These are phyloP conservation scores for Arizona elegans DNA, from an alignment of 2,113 vertebrate genomes.

Conservation along the genomic window DNA sequence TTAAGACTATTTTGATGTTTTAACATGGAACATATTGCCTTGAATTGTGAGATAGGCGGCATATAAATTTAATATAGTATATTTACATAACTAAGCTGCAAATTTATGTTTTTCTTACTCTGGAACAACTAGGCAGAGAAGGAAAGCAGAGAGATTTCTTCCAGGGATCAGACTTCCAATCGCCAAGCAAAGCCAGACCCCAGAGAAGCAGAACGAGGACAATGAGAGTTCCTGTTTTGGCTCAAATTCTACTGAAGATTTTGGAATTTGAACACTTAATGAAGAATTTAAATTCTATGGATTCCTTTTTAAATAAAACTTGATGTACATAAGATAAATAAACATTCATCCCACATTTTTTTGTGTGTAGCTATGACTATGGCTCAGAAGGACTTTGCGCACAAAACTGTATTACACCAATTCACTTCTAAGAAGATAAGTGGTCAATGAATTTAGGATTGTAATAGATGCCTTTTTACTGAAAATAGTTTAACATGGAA, in stretches of 20 bases:
- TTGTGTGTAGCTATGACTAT: not conserved
- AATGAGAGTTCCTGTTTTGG: not conserved
- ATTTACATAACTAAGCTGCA: not conserved
- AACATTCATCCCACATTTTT: not conserved
- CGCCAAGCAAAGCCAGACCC: not conserved
- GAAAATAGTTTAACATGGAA: not conserved
- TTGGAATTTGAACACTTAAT: not conserved
- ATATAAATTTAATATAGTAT: too few relatives aligned
- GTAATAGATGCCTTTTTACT: not conserved
- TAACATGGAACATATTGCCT: not conserved
- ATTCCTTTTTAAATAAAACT: not conserved
- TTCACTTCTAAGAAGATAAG: not conserved
- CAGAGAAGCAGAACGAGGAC: not conserved
- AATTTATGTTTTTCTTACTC: not conserved
- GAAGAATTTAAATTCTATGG: not conserved
- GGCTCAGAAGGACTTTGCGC: not conserved
- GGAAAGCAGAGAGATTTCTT: not conserved
- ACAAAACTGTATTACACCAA: not conserved
- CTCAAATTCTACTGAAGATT: not conserved
- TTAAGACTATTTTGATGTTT: not conserved
- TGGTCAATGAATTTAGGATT: not conserved
- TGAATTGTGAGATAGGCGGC: too few relatives aligned
- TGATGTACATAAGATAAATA: not conserved
- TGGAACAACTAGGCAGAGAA: not conserved
- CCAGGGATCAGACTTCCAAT: not conserved